Evolutionary conservation across 2,888 invertebrate genomes (phyloP), one percentile per base, ranked within the genome.

Genomic region (Ormia ochracea): DNA sequence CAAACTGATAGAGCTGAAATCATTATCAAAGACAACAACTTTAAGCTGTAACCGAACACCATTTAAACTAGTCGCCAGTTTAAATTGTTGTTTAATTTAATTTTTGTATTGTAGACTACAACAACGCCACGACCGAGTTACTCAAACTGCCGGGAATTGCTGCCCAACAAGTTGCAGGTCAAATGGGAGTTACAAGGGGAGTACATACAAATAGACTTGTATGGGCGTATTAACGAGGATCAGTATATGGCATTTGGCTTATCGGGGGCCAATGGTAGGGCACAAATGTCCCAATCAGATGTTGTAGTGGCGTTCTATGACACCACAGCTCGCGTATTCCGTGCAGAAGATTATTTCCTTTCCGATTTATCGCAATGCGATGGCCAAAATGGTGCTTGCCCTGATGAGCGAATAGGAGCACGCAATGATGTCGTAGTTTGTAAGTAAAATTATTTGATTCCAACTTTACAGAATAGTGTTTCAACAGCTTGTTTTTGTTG

Each of bases 191-290:
- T 95, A 63, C 93, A 94, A 89, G 94, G 92, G 81, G 93, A 94
- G 61, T 92, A 93, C 76, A 92, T 97, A 2, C 93, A 94, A 86
- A 93, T 97, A 65, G 94, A 94, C 33, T 88, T 97, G 48, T 93
- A 95, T 2, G 96, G 95, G 0, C 92, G 94, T 33, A 94, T 96
- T 33, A 91, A 92, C 26, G 95, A 94, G 84, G 95, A 96, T 85
- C 95, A 97, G 87, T 97, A 96, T 89, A 94, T 97, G 91, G 94
- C 96, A 0, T 96, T 97, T 83, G 96, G 97, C 0, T 90, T 96
- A 41, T 96, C 96, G 1, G 96, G 96, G 0, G 92, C 92, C 41
- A 93, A 94, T 85, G 94, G 94, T 12, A 90, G 91, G 33, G 90
- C 94, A 0, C 93, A 94, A 87, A 96, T 96, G 96, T 86, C 89